Percentiles rank a stretch among this genome's conserved stretches.
phyloP scores from a whole-genome alignment of 1,140 invertebrate genomes.

The Tetramorium parvispinum region DNA sequence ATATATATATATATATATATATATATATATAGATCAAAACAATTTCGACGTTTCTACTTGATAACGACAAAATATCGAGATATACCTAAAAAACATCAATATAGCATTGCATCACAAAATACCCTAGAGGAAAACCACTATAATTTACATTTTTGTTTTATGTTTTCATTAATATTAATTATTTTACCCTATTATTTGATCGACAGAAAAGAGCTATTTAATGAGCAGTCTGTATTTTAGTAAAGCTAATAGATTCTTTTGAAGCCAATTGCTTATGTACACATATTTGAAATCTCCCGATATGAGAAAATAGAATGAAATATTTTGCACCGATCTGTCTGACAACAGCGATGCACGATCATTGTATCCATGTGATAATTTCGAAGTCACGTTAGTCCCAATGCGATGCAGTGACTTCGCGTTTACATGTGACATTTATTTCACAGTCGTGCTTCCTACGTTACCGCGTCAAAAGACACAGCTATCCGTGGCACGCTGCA shows the following conservation, averaged over 20 bases:
- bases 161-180: not conserved
- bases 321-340: not conserved
- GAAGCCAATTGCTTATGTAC: not conserved
- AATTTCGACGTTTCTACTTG: not conserved
- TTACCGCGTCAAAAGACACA: constrained; percentile 55
- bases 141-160: not conserved
- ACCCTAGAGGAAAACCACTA: not conserved
- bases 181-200: not conserved
- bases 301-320: not conserved
- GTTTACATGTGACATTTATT: constrained; percentile 67
- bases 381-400: constrained; percentile 21
- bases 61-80: not conserved
- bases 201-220: not conserved
- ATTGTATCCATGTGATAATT: constrained; percentile 55
- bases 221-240: not conserved
- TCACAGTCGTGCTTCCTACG: constrained; percentile 46
- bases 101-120: not conserved
- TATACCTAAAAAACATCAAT: not conserved
- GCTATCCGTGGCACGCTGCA: constrained; percentile 40
- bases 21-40: no score
- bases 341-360: not conserved
- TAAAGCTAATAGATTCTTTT: constrained; percentile 10
- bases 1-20: no score
- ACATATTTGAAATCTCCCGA: not conserved
- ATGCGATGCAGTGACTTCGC: constrained; percentile 13